Evolutionary conservation across 2,888 invertebrate species (phyloP), one percentile per base, ranked within the genome.

Genomic region (Dryobota labecula): DNA sequence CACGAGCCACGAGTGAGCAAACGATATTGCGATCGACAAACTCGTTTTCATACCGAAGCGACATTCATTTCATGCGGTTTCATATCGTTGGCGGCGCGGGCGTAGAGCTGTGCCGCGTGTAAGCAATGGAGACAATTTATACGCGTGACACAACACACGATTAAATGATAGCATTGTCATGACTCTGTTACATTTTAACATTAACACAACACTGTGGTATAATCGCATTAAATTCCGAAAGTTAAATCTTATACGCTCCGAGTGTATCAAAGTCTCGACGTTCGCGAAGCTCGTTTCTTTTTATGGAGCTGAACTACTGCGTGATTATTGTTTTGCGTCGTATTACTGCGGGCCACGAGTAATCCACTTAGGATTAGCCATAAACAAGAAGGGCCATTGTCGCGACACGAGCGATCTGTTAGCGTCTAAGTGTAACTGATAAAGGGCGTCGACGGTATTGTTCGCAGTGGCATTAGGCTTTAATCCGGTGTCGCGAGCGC

Each of bases 281-380:
- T 71, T 72, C 74, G 76, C 69, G 75, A 58, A 54, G 74, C 73
- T 76, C 67, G 73, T 76, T 81, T 75, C 68, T 82, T 80, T 85
- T 82, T 70, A 70, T 71, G 73, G 67, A 81, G 69, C 76, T 64
- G 71, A 76, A 85, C 81, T 85, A 81, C 85, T 79, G 85, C 69
- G 60, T 72, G 67, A 65, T 73, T 57, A 66, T 78, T 84, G 82
- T 76, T 76, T 71, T 60, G 84, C 85, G 87, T 84, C 88, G 79
- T 86, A 87, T 87, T 87, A 87, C 86, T 82, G 83, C 84, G 88
- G 87, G 86, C 88, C 88, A 86, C 87, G 90, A 90, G 90, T 94
- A 95, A 95, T 94, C 94, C 95, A 94, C 94, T 95, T 93, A 94
- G 94, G 94, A 94, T 94, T 94, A 94, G 91, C 92, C 92, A 92